phyloP scores from a whole-genome alignment of 2,113 vertebrate genomes.

The Otolemur garnettii region DNA sequence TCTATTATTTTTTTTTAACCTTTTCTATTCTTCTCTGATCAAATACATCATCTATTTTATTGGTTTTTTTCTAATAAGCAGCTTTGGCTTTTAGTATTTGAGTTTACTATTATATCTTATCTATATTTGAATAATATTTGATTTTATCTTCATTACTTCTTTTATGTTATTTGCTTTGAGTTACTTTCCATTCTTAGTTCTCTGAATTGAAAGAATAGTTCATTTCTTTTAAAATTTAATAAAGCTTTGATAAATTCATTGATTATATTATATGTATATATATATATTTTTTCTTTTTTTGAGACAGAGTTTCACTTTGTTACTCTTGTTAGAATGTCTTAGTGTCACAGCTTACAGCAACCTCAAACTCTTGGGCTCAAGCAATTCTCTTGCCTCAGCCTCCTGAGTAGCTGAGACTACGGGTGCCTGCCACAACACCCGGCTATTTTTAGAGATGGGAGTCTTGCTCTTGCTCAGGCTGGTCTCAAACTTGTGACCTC shows the following conservation, averaged over 20 bases:
- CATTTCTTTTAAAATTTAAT: background rate
- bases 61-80: background rate
- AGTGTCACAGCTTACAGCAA: no score
- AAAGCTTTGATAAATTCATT: background rate
- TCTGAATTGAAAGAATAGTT: background rate
- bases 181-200: background rate
- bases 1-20: background rate
- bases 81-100: background rate
- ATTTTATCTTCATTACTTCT: background rate
- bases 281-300: no score
- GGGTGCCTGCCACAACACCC: no score
- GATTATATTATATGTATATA: no score
- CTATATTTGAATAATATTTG: background rate
- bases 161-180: background rate
- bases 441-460: no score
- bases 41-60: background rate
- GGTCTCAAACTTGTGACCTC: no score
- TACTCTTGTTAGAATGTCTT: no score
- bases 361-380: no score
- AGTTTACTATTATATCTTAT: background rate
- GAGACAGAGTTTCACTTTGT: no score
- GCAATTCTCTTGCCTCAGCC: no score
- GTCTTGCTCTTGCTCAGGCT: no score
- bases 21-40: background rate
- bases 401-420: no score